Percentiles rank a stretch among this genome's conserved stretches.
Conservation (phyloP, 1,140 invertebrate genomes). For the Heliconius hermathena region DNA sequence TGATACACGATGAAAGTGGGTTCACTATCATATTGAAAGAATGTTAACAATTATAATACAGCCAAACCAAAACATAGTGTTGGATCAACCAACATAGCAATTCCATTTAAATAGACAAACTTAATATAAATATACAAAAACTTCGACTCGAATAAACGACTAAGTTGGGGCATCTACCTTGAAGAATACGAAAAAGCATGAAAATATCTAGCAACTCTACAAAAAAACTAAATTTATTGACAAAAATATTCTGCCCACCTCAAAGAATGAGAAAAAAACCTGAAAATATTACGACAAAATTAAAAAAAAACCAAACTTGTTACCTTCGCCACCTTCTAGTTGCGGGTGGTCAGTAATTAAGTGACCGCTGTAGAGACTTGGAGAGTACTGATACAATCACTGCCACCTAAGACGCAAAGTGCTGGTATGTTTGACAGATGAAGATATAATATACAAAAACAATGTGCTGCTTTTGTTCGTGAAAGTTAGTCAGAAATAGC, state of each 20-base stretch:
- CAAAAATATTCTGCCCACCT: background rate
- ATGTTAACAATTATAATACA: too few relatives aligned
- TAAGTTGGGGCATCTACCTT: too few relatives aligned
- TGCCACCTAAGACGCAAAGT: slow-evolving; percentile 46
- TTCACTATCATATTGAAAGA: too few relatives aligned
- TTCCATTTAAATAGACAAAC: too few relatives aligned
- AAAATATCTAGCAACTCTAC: background rate
- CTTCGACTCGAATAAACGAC: too few relatives aligned
- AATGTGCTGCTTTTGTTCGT: background rate
- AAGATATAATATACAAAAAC: slow-evolving; percentile 49
- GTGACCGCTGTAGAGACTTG: slow-evolving; percentile 28
- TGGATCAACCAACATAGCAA: too few relatives aligned
- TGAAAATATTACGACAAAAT: background rate
- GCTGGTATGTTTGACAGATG: slow-evolving; percentile 55
- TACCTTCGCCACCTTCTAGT: slow-evolving; percentile 11
- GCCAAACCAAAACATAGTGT: too few relatives aligned
- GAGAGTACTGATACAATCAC: slow-evolving; percentile 41
- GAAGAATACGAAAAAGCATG: background rate
- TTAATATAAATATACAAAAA: too few relatives aligned
- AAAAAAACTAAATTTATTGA: too few relatives aligned
- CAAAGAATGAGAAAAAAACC: background rate
- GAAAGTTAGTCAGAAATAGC: background rate
- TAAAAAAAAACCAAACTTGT: slow-evolving; percentile 21
- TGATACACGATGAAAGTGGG: too few relatives aligned
- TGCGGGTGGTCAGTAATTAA: slow-evolving; percentile 48